Base-by-base conservation (phyloP, 1,140 invertebrate species). In the Helicorthomorpha holstii region DNA sequence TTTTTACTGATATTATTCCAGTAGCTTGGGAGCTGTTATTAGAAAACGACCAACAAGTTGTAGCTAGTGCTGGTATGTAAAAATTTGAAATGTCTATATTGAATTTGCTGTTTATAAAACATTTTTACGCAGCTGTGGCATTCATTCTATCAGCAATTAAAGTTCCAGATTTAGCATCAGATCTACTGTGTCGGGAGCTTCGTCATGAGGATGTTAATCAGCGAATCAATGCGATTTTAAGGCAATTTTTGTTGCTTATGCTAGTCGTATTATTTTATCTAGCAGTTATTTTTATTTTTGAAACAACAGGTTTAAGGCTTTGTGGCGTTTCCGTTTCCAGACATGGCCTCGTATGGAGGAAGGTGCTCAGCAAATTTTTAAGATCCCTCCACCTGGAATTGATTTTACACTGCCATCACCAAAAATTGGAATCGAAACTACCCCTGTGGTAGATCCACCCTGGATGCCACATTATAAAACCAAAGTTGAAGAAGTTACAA, bases 331-430 rank as follows among this genome's bases (percentile, higher is more conserved):
- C 58, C 74, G 96, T n/a, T 95, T 92, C 66, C 95, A 98, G 74
- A 90, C 95, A 3, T 98, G 94, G 94, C 86, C 91, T 0, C 75
- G 94, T 54, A 95, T 99, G 91, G 96, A 99, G 70, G 93, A 98
- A 65, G 83, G 85, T 24, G 93, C 93, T 3, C 89, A 95, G 50
- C 64, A 87, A 19, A 83, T 82, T 0, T 97, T 98, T 61, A 98
- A 98, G 73, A 83, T 97, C 0, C 93, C 94, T 3, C 95, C 95
- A 0, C 94, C 95, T 0, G 88, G 89, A 22, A 98, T 99, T 56
- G 96, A 99, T 63, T 99, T 98, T 63, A 98, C 94, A 1, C 68
- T 98, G 19, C 95, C 95, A 0, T 98, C 94, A 0, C 96, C 96
- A 0, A 94, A 95, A 67, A 97, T 99, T 58, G 95, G 95, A 3